phyloP scores from a whole-genome alignment of 2,888 invertebrate species.

The Drosophila meridionalis region DNA sequence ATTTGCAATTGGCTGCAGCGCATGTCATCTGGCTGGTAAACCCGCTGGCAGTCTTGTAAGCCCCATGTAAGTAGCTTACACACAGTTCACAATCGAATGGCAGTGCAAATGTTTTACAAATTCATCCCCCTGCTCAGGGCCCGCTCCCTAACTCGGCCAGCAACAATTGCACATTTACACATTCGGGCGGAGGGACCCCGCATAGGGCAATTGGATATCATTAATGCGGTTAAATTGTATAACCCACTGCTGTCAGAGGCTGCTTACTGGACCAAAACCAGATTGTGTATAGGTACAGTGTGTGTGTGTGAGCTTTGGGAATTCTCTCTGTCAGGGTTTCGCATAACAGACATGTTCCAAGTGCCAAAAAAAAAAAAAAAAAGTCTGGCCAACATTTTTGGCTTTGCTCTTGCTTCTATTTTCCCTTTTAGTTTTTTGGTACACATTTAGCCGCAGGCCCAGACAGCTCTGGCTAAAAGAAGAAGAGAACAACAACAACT shows the following conservation, averaged over 20 bases:
- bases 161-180: constrained; percentile 66
- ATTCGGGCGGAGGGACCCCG: constrained; percentile 22
- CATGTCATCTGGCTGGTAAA: constrained; percentile 2
- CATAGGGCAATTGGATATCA: constrained; percentile 45
- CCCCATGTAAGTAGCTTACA: constrained; percentile 38
- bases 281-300: neutral
- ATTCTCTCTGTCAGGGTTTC: constrained; percentile 19
- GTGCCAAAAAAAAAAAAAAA: constrained; percentile 62
- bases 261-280: constrained; percentile 34
- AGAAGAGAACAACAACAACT: constrained; percentile 32
- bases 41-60: constrained; percentile 13
- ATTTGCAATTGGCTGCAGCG: constrained; percentile 3
- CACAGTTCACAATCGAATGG: constrained; percentile 41
- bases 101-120: constrained; percentile 61
- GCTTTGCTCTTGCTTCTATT: constrained; percentile 26
- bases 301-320: constrained; percentile 7
- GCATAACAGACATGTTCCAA: constrained; percentile 50
- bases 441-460: constrained; percentile 22
- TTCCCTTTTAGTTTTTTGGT: constrained; percentile 23
- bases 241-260: constrained; percentile 44
- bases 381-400: constrained; percentile 51
- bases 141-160: neutral
- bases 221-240: constrained; percentile 73
- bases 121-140: constrained; percentile 4
- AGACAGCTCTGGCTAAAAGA: constrained; percentile 21